Evolutionary conservation across 2,888 invertebrate genomes (phyloP), one percentile per base, ranked within the genome.

Genomic region (Gryllus longicercus): DNA sequence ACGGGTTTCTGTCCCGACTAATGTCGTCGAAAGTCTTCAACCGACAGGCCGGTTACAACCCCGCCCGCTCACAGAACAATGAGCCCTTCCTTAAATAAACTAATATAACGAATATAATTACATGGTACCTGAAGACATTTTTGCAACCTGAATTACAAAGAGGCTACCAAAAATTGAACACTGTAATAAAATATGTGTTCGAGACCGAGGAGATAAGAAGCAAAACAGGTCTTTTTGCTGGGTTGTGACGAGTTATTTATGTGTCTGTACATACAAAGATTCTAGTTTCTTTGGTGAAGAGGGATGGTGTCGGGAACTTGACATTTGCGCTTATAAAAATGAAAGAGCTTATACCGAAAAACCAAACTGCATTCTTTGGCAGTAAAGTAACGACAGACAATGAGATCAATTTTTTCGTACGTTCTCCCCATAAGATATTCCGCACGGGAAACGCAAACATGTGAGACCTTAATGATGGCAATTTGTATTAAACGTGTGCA

Each of bases 11-110:
- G 63, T 63, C 63, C 38, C 63, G 63, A 18, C 63, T 14, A 18
- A 63, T 63, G 63, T n/a, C 63, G 14, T n/a, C n/a, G 16, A n/a
- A n/a, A 63, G 63, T 63, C 63, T 18, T 18, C 63, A 63, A 18
- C n/a, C 63, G 63, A 63, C 63, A 63, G n/a, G 14, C 12, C n/a
- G 16, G 16, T n/a, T 63, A 63, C 63, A 63, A 63, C 4, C 16
- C 63, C 63, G n/a, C 63, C n/a, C 63, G n/a, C 63, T 63, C 63
- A 63, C 63, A 63, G n/a, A 63, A 63, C 63, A 63, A 63, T 63
- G 63, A 63, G 63, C n/a, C 14, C 63, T n/a, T 63, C 63, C 63
- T 63, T 63, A 63, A 63, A 63, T n/a, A 16, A 63, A 63, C 63
- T 63, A 63, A 63, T 63, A 63, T 63, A 63, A 63, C 63, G 63